Evolutionary conservation across 2,113 vertebrate species (phyloP).

Genomic region (Peromyscus leucopus): DNA sequence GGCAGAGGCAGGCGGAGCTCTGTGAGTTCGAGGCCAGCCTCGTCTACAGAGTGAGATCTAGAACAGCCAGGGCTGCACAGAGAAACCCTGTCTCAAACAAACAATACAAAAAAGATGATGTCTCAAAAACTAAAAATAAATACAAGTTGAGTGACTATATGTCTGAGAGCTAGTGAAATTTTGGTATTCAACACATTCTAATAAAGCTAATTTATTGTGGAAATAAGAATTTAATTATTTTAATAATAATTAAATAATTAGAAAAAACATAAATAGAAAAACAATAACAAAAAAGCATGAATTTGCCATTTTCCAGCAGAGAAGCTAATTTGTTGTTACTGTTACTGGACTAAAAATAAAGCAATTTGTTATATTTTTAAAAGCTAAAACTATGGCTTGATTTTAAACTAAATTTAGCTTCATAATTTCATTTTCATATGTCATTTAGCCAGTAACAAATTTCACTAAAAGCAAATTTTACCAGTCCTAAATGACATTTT

Average conservation of each 20-base stretch:
- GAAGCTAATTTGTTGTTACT: constrained; percentile 24
- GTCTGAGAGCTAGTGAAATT: not conserved
- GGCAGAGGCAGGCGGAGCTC: not conserved
- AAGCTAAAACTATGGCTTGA: constrained; percentile 25
- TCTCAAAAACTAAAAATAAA: not conserved
- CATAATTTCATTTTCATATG: constrained; percentile 31
- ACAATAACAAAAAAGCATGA: not conserved
- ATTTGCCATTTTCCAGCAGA: not conserved
- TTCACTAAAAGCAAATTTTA: constrained; percentile 10
- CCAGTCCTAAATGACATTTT: too few relatives aligned
- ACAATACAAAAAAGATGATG: too few relatives aligned
- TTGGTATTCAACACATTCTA: not conserved
- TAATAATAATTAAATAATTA: not conserved
- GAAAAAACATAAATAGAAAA: not conserved
- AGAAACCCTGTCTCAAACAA: not conserved
- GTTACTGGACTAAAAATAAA: constrained; percentile 46
- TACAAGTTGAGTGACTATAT: not conserved
- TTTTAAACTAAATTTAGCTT: constrained; percentile 51
- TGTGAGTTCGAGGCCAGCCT: not conserved
- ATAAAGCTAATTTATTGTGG: not conserved
- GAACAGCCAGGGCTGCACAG: too few relatives aligned
- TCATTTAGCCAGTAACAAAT: constrained; percentile 60
- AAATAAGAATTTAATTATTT: constrained; percentile 34
- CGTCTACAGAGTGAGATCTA: not conserved
- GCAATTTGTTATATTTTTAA: constrained; percentile 47